phyloP scores from a whole-genome alignment of 2,888 invertebrate species.

The Synergus gifuensis region DNA sequence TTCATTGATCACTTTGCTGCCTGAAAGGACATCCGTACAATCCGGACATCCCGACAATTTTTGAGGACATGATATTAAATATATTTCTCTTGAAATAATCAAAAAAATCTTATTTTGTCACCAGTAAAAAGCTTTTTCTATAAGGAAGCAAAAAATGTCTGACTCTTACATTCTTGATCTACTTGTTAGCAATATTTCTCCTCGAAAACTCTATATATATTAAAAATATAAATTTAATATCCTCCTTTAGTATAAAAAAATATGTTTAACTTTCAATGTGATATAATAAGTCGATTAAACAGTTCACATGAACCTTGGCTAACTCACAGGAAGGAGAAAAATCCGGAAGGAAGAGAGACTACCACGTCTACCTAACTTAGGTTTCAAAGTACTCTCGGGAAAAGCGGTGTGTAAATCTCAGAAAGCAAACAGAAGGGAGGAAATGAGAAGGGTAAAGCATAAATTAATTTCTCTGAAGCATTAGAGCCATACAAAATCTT shows the following conservation, averaged over 20 bases:
- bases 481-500: neutral
- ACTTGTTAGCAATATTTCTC: neutral
- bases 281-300: constrained; percentile 30
- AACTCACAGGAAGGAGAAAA: constrained; percentile 20
- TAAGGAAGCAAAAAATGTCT: neutral
- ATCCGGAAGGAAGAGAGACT: constrained; percentile 25
- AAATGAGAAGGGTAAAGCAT: constrained; percentile 6
- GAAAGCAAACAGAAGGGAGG: constrained; percentile 56
- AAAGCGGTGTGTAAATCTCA: constrained; percentile 52
- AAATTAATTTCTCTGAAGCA: neutral
- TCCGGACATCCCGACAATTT: too few species aligned
- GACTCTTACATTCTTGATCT: neutral
- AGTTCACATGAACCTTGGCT: neutral
- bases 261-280: neutral
- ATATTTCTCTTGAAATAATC: too few species aligned
- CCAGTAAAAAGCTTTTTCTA: too few species aligned
- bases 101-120: too few species aligned
- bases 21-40: too few species aligned
- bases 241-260: neutral
- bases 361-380: constrained; percentile 49
- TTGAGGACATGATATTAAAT: too few species aligned
- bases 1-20: too few species aligned
- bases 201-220: neutral
- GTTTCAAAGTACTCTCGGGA: constrained; percentile 62
- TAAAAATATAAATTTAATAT: neutral